phyloP scores from a whole-genome alignment of 2,113 vertebrate species.

The Bubo blakistoni region DNA sequence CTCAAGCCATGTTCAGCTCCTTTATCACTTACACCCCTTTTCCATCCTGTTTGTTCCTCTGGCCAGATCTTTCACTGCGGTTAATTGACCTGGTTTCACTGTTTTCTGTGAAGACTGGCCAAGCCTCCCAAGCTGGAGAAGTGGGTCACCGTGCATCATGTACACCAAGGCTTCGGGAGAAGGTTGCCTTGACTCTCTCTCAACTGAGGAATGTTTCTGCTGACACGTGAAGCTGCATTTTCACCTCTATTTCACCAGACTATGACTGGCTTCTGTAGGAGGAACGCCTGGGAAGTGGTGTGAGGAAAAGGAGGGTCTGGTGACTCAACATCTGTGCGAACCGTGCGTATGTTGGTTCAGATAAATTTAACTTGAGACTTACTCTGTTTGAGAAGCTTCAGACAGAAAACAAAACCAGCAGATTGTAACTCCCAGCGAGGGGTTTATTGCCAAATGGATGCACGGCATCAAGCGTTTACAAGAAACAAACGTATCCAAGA shows the following conservation, averaged over 20 bases:
- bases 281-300: not conserved
- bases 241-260: not conserved
- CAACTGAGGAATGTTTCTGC: not conserved
- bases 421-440: not conserved
- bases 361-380: not conserved
- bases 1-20: not conserved
- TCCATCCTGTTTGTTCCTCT: not conserved
- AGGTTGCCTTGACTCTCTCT: not conserved
- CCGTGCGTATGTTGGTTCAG: not conserved
- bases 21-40: constrained; percentile 5
- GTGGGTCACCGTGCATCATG: not conserved
- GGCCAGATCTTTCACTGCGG: not conserved
- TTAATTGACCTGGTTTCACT: constrained; percentile 13
- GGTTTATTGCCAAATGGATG: not conserved
- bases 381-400: not conserved
- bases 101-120: not conserved
- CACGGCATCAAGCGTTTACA: not conserved
- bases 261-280: not conserved
- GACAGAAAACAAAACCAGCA: not conserved
- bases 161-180: not conserved
- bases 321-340: not conserved
- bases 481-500: constrained; percentile 16
- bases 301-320: not conserved
- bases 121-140: constrained; percentile 13
- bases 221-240: not conserved